Evolutionary conservation across 1,140 invertebrate species (phyloP), one percentile per base, ranked within the genome.

Genomic region (Melipona quadrifasciata): DNA sequence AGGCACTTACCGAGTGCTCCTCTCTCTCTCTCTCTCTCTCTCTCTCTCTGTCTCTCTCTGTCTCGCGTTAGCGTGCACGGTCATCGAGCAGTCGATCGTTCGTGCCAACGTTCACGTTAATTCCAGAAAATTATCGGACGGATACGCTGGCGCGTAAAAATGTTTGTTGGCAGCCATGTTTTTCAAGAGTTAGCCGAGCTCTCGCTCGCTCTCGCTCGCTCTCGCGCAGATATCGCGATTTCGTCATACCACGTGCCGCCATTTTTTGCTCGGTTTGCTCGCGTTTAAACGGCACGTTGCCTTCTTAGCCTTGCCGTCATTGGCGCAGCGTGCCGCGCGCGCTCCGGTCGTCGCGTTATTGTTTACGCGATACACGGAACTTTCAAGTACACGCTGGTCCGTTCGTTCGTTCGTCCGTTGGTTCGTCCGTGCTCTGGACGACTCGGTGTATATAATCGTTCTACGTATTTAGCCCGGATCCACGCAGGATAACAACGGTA

Each of bases 211-310:
- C 80, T 39, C 80, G 53, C 24, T 51, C 51, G 70, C 5, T 64
- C 64, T 64, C 64, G 27, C 10, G 19, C 12, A 53, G 82, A 83
- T 84, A 80, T 80, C 58, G n/a, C 70, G 77, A 80, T 84, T 73
- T 80, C 70, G 58, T 80, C 77, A 61, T 67, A 71, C 82, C 82
- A 78, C 73, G 82, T 83, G 82, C 75, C 67, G 82, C 74, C 77
- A 80, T 80, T 34, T 83, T 83, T 65, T 65, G 58, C n/a, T 39
- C 31, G 16, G 39, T 10, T 47, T 8, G 39, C 39, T 47, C 57
- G 47, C n/a, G 1, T 34, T n/a, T 21, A 14, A 64, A 67, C 71
- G 27, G 12, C 21, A 16, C 64, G 27, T 73, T 64, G 34, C 71
- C 19, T 47, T 74, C 74, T 39, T 17, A n/a, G 39, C 21, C 53